A percentile compares a stretch with the other conserved stretches of the same genome.
Conservation (phyloP, 1,140 invertebrate species). For the Cylas formicarius region DNA sequence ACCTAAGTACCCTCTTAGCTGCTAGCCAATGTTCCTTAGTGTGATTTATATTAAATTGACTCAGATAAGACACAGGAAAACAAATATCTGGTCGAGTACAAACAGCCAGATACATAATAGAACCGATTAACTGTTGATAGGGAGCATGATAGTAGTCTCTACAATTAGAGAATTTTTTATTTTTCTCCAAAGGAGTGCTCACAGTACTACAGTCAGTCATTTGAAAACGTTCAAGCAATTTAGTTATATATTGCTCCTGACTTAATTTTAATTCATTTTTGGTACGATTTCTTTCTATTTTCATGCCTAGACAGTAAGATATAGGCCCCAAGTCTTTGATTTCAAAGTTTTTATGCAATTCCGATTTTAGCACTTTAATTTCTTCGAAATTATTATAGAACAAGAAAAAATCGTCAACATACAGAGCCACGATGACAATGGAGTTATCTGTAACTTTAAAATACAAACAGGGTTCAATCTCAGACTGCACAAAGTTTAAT, state of each 20-base stretch:
- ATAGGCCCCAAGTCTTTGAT: slow-evolving; percentile 30
- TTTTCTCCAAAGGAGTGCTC: slow-evolving; percentile 34
- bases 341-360: slow-evolving; percentile 27
- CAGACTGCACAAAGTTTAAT: slow-evolving; percentile 25
- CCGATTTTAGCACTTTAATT: slow-evolving; percentile 22
- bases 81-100: slow-evolving; percentile 20
- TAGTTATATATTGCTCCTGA: slow-evolving; percentile 37
- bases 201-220: slow-evolving; percentile 38
- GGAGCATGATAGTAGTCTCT: slow-evolving; percentile 22
- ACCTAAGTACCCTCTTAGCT: slow-evolving; percentile 16
- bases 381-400: slow-evolving; percentile 28
- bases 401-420: slow-evolving; percentile 40
- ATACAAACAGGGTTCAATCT: slow-evolving; percentile 38
- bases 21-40: slow-evolving; percentile 18
- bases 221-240: slow-evolving; percentile 35
- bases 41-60: slow-evolving; percentile 21
- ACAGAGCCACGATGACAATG: slow-evolving; percentile 32
- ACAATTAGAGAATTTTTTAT: slow-evolving; percentile 21
- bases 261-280: slow-evolving; percentile 30
- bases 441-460: slow-evolving; percentile 17
- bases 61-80: slow-evolving; percentile 15
- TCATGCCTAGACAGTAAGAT: slow-evolving; percentile 28
- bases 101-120: slow-evolving; percentile 19
- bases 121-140: slow-evolving; percentile 22
- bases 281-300: slow-evolving; percentile 34